Conservation (phyloP, 1,140 invertebrate species). For the Nautilus pompilius region DNA sequence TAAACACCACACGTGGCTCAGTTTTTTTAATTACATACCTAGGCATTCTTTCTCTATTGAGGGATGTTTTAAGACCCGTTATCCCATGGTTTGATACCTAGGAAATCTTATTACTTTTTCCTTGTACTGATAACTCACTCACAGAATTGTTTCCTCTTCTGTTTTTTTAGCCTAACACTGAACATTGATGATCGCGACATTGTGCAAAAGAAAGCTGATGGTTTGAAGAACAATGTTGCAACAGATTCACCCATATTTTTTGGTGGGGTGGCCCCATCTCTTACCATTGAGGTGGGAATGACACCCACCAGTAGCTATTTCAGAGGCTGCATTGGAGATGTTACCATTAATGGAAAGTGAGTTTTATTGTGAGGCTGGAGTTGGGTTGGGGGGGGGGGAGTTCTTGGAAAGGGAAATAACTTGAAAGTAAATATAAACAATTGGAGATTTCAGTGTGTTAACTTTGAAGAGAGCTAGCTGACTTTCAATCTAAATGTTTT, state of each 20-base stretch:
- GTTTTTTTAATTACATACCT: no score
- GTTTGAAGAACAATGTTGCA: conserved; percentile 24
- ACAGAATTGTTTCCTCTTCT: conserved; percentile 3
- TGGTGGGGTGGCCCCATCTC: conserved; percentile 73
- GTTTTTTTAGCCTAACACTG: conserved; percentile 62
- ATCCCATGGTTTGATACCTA: background rate
- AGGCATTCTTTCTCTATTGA: no score
- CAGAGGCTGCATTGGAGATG: conserved; percentile 81
- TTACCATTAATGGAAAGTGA: conserved; percentile 72
- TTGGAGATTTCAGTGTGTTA: no score
- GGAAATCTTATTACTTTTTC: background rate
- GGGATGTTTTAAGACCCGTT: no score
- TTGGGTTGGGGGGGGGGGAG: no score
- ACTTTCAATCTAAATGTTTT: no score
- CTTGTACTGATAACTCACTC: background rate
- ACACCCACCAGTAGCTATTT: conserved; percentile 61
- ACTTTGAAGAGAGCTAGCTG: no score
- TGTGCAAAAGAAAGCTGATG: conserved; percentile 50
- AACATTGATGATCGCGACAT: conserved; percentile 76
- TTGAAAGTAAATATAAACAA: no score
- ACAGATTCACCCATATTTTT: conserved; percentile 68
- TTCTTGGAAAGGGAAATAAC: no score
- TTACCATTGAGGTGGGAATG: conserved; percentile 52
- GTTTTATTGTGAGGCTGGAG: no score
- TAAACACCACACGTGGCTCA: no score